A percentile compares a stretch with the other conserved stretches of the same genome.
Conservation (phyloP, 2,888 invertebrate species). For the Cerastis leucographa region DNA sequence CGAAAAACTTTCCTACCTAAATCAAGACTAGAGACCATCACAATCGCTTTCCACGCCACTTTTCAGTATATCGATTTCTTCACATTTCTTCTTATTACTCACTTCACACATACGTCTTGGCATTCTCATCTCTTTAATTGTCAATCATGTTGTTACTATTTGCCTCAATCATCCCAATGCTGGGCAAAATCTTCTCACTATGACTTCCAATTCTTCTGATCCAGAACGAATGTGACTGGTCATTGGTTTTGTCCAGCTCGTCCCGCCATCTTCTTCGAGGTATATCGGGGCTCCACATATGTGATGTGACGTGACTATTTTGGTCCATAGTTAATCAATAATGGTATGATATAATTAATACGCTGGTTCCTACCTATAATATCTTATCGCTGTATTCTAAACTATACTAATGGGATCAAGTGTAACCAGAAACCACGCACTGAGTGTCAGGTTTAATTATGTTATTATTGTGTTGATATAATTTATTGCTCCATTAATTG, state of each 20-base stretch:
- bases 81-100: neutral
- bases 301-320: too few relatives aligned
- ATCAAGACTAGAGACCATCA: neutral
- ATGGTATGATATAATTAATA: constrained; percentile 4
- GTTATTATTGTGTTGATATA: constrained; percentile 37
- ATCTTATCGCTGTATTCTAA: constrained; percentile 14
- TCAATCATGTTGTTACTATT: neutral
- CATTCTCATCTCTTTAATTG: neutral
- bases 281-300: neutral
- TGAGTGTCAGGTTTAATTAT: constrained; percentile 56
- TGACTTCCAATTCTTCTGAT: neutral
- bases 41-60: neutral
- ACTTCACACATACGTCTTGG: neutral
- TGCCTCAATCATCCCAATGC: neutral
- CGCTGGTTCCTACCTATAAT: neutral
- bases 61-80: neutral
- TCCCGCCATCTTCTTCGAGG: neutral
- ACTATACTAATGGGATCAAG: constrained; percentile 38
- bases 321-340: neutral
- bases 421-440: constrained; percentile 46
- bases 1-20: neutral
- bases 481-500: constrained; percentile 37
- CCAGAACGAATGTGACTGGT: neutral
- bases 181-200: neutral
- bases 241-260: neutral